Evolutionary conservation across 2,113 vertebrate genomes (phyloP).

Genomic region (Eulacestoma nigropectus): DNA sequence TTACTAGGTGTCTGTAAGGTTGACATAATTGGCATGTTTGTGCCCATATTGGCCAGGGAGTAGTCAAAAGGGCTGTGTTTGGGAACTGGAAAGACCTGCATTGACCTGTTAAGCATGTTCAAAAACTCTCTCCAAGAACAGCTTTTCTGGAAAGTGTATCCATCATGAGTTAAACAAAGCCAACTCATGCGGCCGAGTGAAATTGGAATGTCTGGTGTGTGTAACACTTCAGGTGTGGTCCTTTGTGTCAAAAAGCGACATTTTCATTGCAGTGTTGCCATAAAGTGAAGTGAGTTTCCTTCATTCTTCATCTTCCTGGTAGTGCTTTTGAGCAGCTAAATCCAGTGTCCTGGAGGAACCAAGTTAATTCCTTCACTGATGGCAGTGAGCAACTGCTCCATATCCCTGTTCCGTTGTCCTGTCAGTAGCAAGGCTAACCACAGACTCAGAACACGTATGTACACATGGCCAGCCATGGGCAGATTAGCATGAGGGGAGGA

Average conservation of each 20-base stretch:
- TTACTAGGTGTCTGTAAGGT: neutral
- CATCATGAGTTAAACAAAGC: neutral
- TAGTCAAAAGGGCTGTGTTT: neutral
- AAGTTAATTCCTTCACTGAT: neutral
- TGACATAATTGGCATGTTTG: neutral
- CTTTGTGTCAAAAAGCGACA: neutral
- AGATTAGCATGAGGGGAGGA: neutral
- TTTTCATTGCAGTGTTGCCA: neutral
- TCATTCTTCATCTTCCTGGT: neutral
- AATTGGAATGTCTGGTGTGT: neutral
- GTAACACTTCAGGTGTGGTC: neutral
- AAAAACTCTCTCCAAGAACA: neutral
- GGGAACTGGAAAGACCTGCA: neutral
- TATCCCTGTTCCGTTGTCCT: neutral
- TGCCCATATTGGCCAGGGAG: neutral
- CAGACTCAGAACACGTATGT: fast-evolving
- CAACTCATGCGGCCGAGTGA: neutral
- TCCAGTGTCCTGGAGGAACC: neutral
- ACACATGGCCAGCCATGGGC: neutral
- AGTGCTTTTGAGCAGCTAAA: neutral
- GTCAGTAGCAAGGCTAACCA: neutral
- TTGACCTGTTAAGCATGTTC: neutral
- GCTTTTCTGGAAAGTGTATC: neutral
- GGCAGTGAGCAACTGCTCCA: neutral
- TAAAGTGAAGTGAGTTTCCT: neutral